A percentile compares a stretch with the other conserved stretches of the same genome.
Conservation (phyloP, 2,797 vertebrate genomes). For the Gephyroberyx darwinii region DNA sequence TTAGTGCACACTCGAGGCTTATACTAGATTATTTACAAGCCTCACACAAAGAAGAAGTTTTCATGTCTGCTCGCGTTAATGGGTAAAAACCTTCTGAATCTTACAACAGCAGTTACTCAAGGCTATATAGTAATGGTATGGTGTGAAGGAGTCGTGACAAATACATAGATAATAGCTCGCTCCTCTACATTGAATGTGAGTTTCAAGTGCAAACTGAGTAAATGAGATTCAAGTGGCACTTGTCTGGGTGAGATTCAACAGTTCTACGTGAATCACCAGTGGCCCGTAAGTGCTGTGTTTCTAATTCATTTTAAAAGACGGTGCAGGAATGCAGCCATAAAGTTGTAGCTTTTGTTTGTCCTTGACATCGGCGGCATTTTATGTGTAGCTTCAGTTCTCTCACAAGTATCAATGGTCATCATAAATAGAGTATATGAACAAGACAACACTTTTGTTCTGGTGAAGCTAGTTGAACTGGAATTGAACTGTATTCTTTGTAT, state of each 20-base stretch:
- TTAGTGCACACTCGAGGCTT: not conserved
- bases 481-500: too few relatives aligned
- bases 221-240: slow-evolving; percentile 46
- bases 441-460: not conserved
- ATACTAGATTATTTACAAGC: slow-evolving; percentile 19
- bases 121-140: not conserved
- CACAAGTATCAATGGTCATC: not conserved
- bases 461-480: not conserved
- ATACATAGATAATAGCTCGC: slow-evolving; percentile 16
- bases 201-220: slow-evolving; percentile 30
- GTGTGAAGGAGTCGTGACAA: slow-evolving; percentile 4
- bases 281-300: slow-evolving; percentile 18
- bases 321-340: not conserved
- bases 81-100: slow-evolving; percentile 12
- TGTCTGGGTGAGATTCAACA: slow-evolving; percentile 30
- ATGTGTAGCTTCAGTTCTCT: slow-evolving; percentile 18
- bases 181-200: slow-evolving; percentile 9
- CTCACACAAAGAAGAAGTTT: not conserved
- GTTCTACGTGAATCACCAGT: slow-evolving; percentile 31
- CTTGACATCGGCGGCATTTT: not conserved
- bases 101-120: not conserved
- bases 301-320: slow-evolving; percentile 21
- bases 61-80: slow-evolving; percentile 24
- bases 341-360: not conserved
- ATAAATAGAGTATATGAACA: slow-evolving; percentile 6